Base-by-base conservation (phyloP, 2,797 vertebrate genomes). In the Acipenser oxyrinchus region DNA sequence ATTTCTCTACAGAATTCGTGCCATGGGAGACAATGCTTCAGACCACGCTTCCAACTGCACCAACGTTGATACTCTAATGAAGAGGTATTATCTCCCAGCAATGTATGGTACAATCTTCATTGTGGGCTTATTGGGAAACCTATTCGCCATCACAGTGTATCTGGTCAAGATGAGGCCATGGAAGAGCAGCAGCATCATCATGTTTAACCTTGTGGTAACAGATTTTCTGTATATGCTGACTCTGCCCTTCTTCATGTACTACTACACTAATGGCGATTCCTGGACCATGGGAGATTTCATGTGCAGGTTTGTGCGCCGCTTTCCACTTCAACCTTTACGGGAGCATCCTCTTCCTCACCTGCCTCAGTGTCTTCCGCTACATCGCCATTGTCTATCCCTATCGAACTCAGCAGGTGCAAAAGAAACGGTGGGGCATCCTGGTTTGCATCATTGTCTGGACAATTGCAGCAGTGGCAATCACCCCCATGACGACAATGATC, bases 321-420 rank as follows among this genome's bases (percentile, higher is more conserved):
- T 95, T 91, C 74, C 88, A 93, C 23, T 88, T 95, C 65, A 90
- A 93, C 76, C 81, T 93, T 37, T 94, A 94, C 0, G 87, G 89
- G 7, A 91, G 93, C 75, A 92, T 94, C 74, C 86, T 93, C 55
- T 91, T 91, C 76, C 89, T 96, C 6, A 92, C 88, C 12, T 93
- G 90, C 66, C 84, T 92, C 10, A 91, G 92, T 0, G 48, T 92
- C 57, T 92, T 95, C 68, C 87, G 91, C 0, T 95, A 84, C 15
- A 63, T 90, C 5, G 90, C 89, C 2, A 81, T 94, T 53, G 74
- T 75, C 63, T 74, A 81, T 52, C 93, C 92, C 0, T 65, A 82
- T 70, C 85, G 76, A 71, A 82, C 75, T 0, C 58, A 81, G 6
- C 82, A 81, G 53, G 65, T 93, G 68, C 86, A 89, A 77, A 84